These are phyloP conservation scores for Proteles cristata DNA, from an alignment of 2,113 vertebrate species.

Conservation along the genomic window DNA sequence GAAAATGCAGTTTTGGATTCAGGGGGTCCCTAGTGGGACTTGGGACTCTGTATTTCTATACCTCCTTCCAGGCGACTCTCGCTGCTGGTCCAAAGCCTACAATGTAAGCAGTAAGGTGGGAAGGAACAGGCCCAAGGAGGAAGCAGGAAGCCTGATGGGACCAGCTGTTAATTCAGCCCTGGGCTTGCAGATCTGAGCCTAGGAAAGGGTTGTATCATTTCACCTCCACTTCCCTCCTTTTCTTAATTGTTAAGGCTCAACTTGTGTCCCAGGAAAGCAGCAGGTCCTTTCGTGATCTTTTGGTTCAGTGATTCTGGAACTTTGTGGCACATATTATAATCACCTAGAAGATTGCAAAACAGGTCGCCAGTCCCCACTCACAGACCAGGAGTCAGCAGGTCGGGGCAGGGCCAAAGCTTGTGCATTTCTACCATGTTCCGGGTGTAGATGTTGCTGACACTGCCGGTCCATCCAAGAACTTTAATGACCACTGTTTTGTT, in stretches of 20 bases:
- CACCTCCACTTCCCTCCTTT: rapidly evolving
- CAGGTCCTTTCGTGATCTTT: background rate
- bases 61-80: background rate
- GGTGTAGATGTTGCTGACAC: too few relatives aligned
- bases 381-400: background rate
- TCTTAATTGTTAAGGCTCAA: background rate
- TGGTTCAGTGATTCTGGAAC: background rate
- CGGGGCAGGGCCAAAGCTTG: background rate
- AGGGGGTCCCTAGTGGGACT: rapidly evolving
- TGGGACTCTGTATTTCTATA: background rate
- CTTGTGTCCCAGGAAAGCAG: background rate
- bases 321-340: background rate
- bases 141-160: rapidly evolving
- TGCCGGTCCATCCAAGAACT: background rate
- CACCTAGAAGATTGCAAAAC: background rate
- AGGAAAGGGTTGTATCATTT: background rate
- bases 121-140: background rate
- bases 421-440: background rate
- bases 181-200: background rate
- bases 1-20: background rate
- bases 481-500: background rate
- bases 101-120: background rate
- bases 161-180: background rate
- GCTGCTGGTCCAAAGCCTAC: background rate
- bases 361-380: background rate